Conservation (phyloP, 2,888 invertebrate genomes). For the Eupithecia abbreviata region DNA sequence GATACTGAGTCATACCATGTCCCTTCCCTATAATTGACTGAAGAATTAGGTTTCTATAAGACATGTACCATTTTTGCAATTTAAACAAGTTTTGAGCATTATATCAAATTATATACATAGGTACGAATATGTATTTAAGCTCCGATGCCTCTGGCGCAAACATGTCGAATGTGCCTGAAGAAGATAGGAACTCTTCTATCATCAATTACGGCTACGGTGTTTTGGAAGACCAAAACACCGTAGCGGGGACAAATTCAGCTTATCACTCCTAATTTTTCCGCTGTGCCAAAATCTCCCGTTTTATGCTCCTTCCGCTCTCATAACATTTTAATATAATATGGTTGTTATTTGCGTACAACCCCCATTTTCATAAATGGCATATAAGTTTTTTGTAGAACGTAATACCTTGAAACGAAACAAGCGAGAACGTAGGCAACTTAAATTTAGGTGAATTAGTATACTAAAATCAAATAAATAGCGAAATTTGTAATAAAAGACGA, state of each 20-base stretch:
- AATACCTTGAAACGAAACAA: background rate
- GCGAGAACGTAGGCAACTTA: background rate
- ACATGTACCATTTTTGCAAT: background rate
- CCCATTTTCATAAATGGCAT: conserved; percentile 1
- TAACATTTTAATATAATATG: background rate
- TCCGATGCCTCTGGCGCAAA: background rate
- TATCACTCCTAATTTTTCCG: background rate
- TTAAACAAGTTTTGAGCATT: too few relatives aligned
- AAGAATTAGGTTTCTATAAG: background rate
- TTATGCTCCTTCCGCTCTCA: background rate
- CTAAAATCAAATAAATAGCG: background rate
- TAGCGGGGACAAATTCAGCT: background rate
- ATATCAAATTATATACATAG: background rate
- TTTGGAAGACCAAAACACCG: background rate
- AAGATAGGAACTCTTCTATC: background rate
- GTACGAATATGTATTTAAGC: background rate
- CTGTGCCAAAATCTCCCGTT: background rate
- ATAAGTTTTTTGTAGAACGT: background rate
- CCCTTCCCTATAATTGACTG: background rate
- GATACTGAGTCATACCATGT: background rate
- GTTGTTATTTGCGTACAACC: background rate
- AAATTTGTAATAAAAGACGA: background rate
- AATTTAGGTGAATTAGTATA: background rate
- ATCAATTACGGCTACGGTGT: too few relatives aligned
- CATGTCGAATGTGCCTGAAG: background rate